Evolutionary conservation across 2,888 invertebrate genomes (phyloP), one percentile per base, ranked within the genome.

Genomic region (Reticulitermes lucifugus): DNA sequence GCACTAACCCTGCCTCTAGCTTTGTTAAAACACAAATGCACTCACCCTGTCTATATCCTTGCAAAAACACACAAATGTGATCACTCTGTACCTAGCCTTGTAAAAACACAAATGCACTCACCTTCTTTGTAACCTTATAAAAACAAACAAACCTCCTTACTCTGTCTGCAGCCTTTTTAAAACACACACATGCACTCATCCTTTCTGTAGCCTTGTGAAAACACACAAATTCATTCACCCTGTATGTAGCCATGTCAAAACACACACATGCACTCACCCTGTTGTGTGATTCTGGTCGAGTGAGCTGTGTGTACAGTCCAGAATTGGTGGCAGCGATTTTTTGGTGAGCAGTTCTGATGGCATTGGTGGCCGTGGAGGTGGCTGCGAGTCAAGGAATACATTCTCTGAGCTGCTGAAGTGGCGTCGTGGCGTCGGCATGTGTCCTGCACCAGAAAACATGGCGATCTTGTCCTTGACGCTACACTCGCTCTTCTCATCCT

Each of bases 391-490:
- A 87, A 83, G 86, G 85, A 90, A 90, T 12, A 91, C 90, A 84
- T 91, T 90, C 83, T 91, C 91, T 29, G 90, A 89, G 73, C 91
- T 91, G 87, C 90, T 91, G 87, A 90, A 90, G 90, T 73, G 70
- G 51, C 79, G 79, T 51, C 71, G 77, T 9, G 65, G n/a, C n/a
- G 59, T 71, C n/a, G 84, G 80, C 21, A 21, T 29, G 7, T 41
- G 51, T n/a, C 83, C 14, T 18, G 81, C 86, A 25, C 83, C 65
- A 21, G 96, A 96, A 91, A 97, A 97, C 95, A 96, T 96, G 85
- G 96, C 96, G 88, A 97, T 97, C 91, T 96, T 96, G 89, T 96
- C 96, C 89, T 95, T 94, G 84, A 97, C 96, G 89, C 96, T 96
- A 88, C 94, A 94, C 90, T 95, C 95, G 87, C 96, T 96, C 89